Evolutionary conservation across 92 coral and sea anemone genomes (phyloP).

Genomic region (Meandrina meandrites): DNA sequence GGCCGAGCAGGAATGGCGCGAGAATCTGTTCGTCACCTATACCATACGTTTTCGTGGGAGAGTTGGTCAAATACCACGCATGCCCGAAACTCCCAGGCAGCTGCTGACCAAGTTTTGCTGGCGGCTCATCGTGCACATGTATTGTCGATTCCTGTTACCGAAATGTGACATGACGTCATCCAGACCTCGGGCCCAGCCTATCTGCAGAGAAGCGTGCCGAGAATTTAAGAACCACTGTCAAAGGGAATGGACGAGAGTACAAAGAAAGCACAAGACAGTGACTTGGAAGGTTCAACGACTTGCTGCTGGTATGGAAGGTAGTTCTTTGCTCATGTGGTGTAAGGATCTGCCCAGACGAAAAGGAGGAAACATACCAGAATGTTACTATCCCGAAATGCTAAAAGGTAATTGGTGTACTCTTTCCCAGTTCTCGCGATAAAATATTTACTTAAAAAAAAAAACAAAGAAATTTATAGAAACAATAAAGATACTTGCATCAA

Average conservation of each 20-base stretch:
- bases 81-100: constrained; percentile 12
- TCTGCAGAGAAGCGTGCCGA: constrained; percentile 82
- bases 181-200: constrained; percentile 69
- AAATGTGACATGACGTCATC: constrained; percentile 72
- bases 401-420: constrained; percentile 3
- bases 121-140: constrained; percentile 63
- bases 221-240: constrained; percentile 61
- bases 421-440: background rate
- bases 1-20: constrained; percentile 24
- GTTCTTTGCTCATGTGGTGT: constrained; percentile 67
- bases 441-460: too few relatives aligned
- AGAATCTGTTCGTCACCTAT: constrained; percentile 29
- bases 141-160: constrained; percentile 68
- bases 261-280: constrained; percentile 39
- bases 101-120: constrained; percentile 31
- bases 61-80: constrained; percentile 20
- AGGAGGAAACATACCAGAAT: constrained; percentile 72
- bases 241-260: constrained; percentile 57
- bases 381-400: constrained; percentile 56
- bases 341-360: constrained; percentile 60
- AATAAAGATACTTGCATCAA: background rate
- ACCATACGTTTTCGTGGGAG: constrained; percentile 5
- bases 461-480: too few relatives aligned
- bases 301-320: constrained; percentile 36
- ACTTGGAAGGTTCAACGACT: constrained; percentile 34